Evolutionary conservation across 1,140 invertebrate species (phyloP).

Genomic region (Pseudoatta argentina): DNA sequence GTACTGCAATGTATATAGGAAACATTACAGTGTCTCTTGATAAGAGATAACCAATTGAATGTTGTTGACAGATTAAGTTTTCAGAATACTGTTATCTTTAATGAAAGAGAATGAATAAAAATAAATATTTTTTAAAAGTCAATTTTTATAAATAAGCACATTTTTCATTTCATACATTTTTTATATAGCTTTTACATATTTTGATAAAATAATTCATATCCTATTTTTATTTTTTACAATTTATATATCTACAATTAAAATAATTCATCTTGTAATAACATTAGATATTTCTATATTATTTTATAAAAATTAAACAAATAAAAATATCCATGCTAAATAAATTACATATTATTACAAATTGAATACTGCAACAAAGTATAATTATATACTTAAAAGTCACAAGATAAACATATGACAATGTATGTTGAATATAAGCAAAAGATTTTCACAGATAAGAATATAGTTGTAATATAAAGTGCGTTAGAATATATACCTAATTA

Average conservation of each 20-base stretch:
- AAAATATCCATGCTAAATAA: neutral
- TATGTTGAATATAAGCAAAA: neutral
- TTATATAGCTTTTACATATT: too few species aligned
- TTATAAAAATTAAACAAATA: neutral
- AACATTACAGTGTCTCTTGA: neutral
- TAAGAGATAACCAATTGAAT: constrained; percentile 1
- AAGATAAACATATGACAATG: neutral
- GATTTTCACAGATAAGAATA: neutral
- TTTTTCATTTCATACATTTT: too few species aligned
- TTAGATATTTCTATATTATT: neutral
- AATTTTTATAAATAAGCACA: too few species aligned
- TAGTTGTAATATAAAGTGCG: neutral
- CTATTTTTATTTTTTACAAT: too few species aligned
- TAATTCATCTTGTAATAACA: neutral
- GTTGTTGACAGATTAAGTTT: neutral
- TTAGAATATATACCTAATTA: neutral
- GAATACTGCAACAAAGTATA: neutral
- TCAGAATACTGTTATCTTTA: too few species aligned
- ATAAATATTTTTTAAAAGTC: too few species aligned
- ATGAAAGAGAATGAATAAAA: too few species aligned
- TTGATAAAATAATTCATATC: neutral
- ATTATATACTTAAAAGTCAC: neutral
- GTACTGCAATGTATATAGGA: neutral
- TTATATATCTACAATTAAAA: too few species aligned
- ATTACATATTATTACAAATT: neutral